Conservation (phyloP, 2,888 invertebrate species). For the Alloscopus bannaensis region DNA sequence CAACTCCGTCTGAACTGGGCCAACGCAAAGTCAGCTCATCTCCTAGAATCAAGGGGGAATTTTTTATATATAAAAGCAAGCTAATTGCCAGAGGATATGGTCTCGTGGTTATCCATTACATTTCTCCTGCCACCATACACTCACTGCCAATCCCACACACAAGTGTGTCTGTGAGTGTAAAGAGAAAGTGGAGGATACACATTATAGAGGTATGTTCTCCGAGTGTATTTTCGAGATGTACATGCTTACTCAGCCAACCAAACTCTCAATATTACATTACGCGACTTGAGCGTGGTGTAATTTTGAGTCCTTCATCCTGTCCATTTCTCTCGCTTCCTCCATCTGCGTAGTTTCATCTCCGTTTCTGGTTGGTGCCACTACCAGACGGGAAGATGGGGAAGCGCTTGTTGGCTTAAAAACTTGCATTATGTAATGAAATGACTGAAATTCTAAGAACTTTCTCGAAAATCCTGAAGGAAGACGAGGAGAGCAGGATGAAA, state of each 20-base stretch:
- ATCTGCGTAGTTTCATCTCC: neutral
- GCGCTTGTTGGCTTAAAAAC: neutral
- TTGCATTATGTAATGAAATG: too few species aligned
- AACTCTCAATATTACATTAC: slow-evolving; percentile 37
- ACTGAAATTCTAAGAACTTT: neutral
- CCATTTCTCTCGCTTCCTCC: slow-evolving; percentile 5
- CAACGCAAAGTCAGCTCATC: neutral
- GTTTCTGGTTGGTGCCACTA: neutral
- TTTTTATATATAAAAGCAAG: slow-evolving; percentile 5
- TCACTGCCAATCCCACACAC: too few species aligned
- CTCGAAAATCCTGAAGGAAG: neutral
- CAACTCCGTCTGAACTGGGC: slow-evolving; percentile 3
- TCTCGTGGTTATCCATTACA: slow-evolving; percentile 27
- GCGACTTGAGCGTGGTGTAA: slow-evolving; percentile 9
- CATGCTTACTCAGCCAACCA: slow-evolving; percentile 35
- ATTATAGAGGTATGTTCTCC: neutral
- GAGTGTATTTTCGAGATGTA: slow-evolving; percentile 15
- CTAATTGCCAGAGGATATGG: slow-evolving; percentile 42
- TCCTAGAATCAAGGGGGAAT: neutral
- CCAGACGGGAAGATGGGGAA: neutral
- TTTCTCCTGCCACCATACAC: neutral
- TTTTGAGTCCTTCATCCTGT: slow-evolving; percentile 31
- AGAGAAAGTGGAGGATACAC: neutral
- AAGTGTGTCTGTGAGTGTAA: neutral
- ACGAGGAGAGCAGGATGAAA: slow-evolving; percentile 17